Percentiles rank a stretch among this genome's conserved stretches.
phyloP scores from a whole-genome alignment of 2,888 invertebrate genomes.

The Volucella inanis region DNA sequence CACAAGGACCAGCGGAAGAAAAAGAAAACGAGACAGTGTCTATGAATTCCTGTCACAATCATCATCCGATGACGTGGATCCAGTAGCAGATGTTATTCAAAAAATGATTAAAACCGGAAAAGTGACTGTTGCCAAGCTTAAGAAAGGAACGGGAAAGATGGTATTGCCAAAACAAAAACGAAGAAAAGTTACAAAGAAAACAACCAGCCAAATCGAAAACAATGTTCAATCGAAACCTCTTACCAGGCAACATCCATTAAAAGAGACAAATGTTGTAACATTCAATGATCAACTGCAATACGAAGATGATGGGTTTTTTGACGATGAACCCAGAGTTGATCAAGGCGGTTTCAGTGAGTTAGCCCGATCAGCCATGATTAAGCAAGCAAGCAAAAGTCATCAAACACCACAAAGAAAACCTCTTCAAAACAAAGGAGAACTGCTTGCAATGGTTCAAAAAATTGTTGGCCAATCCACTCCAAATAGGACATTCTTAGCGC shows the following conservation, averaged over 20 bases:
- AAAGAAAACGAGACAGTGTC: conserved; percentile 63
- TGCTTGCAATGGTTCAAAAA: conserved; percentile 78
- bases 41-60: conserved; percentile 81
- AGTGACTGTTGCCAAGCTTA: conserved; percentile 84
- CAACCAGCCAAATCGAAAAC: conserved; percentile 1
- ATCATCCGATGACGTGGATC: conserved; percentile 77
- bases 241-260: background rate
- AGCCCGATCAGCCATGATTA: conserved; percentile 78
- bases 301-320: conserved; percentile 18
- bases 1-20: background rate
- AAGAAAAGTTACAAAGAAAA: conserved; percentile 19
- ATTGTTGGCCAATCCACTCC: conserved; percentile 79
- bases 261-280: background rate
- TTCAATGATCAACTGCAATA: conserved; percentile 27
- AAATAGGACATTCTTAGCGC: conserved; percentile 64
- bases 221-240: conserved; percentile 2
- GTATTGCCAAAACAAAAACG: conserved; percentile 27
- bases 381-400: conserved; percentile 76
- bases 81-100: conserved; percentile 79
- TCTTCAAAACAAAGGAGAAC: conserved; percentile 69
- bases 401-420: conserved; percentile 56
- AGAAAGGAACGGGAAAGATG: conserved; percentile 80
- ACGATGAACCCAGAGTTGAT: conserved; percentile 17
- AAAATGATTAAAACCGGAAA: conserved; percentile 84
- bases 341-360: conserved; percentile 77